Conservation (phyloP, 1,140 invertebrate genomes). For the Aphelenchoides besseyi region DNA sequence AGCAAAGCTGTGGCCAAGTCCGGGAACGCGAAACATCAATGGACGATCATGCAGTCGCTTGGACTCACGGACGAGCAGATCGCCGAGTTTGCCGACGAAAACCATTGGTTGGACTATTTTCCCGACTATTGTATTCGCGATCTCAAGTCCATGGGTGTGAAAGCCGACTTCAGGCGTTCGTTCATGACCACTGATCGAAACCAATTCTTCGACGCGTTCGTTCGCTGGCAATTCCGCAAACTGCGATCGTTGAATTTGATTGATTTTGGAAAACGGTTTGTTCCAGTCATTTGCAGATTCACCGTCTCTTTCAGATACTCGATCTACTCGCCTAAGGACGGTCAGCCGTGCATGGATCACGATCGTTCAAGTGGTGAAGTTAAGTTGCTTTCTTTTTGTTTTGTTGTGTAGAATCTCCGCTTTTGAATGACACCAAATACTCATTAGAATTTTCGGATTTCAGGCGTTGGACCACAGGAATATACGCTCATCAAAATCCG, state of each 20-base stretch:
- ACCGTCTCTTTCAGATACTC: slow-evolving; percentile 71
- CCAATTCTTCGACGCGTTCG: slow-evolving; percentile 95
- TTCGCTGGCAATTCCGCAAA: slow-evolving; percentile 89
- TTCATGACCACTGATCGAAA: slow-evolving; percentile 98
- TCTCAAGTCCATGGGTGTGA: slow-evolving; percentile 80
- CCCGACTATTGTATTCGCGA: slow-evolving; percentile 82
- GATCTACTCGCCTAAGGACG: slow-evolving; percentile 91
- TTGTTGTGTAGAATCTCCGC: no score
- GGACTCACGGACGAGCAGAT: slow-evolving; percentile 87
- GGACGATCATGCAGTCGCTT: slow-evolving; percentile 95
- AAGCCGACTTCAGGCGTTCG: slow-evolving; percentile 90
- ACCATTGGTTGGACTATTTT: slow-evolving; percentile 92
- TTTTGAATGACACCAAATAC: no score
- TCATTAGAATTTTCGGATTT: no score
- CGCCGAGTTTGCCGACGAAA: slow-evolving; percentile 81
- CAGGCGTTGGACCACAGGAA: slow-evolving; percentile 94
- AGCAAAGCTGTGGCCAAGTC: slow-evolving; percentile 88
- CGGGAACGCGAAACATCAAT: slow-evolving; percentile 85
- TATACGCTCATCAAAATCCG: slow-evolving; percentile 96
- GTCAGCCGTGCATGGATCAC: slow-evolving; percentile 99
- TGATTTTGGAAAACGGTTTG: slow-evolving; percentile 84
- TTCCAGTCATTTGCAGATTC: slow-evolving; percentile 17
- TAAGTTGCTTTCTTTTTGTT: no score
- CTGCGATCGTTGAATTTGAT: slow-evolving; percentile 84
- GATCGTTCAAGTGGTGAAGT: slow-evolving; percentile 89